Evolutionary conservation across 2,797 vertebrate genomes (phyloP).

Genomic region (Falco cherrug): DNA sequence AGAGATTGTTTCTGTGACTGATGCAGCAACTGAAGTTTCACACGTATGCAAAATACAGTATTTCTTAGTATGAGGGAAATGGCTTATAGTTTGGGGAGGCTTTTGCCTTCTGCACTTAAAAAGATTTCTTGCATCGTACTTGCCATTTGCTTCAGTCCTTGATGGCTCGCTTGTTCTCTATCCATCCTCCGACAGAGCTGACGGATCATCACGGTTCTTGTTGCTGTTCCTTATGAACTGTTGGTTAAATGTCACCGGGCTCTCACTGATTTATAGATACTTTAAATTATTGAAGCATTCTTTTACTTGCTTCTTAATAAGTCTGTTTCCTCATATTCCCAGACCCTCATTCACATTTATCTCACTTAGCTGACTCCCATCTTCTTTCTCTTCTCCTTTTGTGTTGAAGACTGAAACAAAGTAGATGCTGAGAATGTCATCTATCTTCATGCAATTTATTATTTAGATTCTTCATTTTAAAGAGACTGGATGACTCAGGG

Average conservation of each 20-base stretch:
- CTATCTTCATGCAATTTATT: constrained; percentile 53
- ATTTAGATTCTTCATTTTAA: constrained; percentile 50
- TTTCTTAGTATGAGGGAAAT: background rate
- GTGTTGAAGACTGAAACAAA: constrained; percentile 37
- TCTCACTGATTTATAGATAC: constrained; percentile 24
- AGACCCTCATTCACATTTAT: constrained; percentile 20
- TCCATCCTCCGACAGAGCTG: background rate
- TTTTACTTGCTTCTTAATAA: constrained; percentile 34
- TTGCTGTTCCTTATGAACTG: background rate
- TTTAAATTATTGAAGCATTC: constrained; percentile 51
- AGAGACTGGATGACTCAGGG: constrained; percentile 3
- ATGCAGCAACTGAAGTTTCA: background rate
- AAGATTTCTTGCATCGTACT: background rate
- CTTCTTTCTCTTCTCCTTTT: background rate
- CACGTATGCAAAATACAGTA: background rate
- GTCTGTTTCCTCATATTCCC: constrained; percentile 28
- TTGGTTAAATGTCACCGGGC: background rate
- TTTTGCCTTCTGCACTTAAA: background rate
- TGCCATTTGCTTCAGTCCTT: background rate
- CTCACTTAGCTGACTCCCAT: constrained; percentile 39
- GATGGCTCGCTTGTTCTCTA: background rate
- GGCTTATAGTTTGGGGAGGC: background rate
- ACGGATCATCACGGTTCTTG: background rate
- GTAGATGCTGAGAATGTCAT: constrained; percentile 27
- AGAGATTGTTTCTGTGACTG: background rate